phyloP scores from a whole-genome alignment of 2,113 vertebrate species.

The Blennius ocellaris region DNA sequence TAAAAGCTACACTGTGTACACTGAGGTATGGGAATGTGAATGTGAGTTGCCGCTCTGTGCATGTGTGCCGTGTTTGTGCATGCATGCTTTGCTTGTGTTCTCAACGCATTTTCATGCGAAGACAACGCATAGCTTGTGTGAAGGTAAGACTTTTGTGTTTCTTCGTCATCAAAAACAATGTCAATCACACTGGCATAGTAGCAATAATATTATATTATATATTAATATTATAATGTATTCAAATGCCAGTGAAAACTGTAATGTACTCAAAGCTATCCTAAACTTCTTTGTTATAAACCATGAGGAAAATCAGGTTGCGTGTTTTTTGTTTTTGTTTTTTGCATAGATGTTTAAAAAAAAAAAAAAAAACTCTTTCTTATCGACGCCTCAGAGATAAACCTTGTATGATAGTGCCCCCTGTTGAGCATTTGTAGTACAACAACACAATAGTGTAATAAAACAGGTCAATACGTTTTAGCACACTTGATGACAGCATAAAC shows the following conservation, averaged over 20 bases:
- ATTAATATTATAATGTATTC: too few species aligned
- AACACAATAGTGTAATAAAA: background rate
- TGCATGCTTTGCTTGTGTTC: slow-evolving; percentile 47
- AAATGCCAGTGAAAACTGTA: background rate
- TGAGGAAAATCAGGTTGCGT: background rate
- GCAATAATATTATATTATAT: too few species aligned
- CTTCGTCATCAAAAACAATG: too few species aligned
- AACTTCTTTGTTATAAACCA: background rate
- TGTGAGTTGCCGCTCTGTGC: slow-evolving; percentile 26
- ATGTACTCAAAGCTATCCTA: background rate
- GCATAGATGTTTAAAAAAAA: too few species aligned
- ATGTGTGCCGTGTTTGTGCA: slow-evolving; percentile 43
- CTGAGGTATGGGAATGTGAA: slow-evolving; percentile 88
- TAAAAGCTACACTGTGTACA: slow-evolving; percentile 91
- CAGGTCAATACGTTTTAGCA: too few species aligned
- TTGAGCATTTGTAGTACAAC: slow-evolving; percentile 5
- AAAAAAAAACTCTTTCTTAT: background rate
- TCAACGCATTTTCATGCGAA: background rate
- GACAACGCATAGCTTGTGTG: slow-evolving; percentile 1
- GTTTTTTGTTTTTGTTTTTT: background rate
- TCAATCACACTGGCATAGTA: too few species aligned
- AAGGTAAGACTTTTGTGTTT: slow-evolving; percentile 7
- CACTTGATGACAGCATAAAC: too few species aligned
- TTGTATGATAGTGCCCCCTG: slow-evolving; percentile 29
- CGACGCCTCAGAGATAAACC: background rate